phyloP scores from a whole-genome alignment of 2,113 vertebrate genomes.

The Saccopteryx leptura region DNA sequence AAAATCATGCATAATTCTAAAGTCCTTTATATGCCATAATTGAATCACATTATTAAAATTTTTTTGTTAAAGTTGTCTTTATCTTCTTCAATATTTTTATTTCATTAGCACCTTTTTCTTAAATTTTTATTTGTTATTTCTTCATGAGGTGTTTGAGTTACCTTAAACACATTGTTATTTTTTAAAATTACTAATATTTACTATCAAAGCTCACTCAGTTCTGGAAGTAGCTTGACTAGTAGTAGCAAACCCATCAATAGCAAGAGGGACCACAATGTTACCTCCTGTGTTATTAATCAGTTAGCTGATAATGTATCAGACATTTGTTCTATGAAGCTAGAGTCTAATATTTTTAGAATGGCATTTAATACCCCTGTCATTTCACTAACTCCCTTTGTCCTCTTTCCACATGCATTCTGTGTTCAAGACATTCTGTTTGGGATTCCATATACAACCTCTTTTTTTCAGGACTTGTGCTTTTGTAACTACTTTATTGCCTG shows the following conservation, averaged over 20 bases:
- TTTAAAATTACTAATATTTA: background rate
- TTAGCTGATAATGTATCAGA: slow-evolving; percentile 19
- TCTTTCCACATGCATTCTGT: background rate
- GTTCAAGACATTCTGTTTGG: slow-evolving; percentile 37
- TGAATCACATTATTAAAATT: background rate
- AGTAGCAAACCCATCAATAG: slow-evolving; percentile 21
- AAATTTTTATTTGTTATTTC: background rate
- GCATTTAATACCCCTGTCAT: slow-evolving; percentile 16
- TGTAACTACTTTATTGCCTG: background rate
- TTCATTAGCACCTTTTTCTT: slow-evolving; percentile 18
- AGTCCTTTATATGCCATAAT: background rate
- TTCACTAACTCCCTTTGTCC: background rate
- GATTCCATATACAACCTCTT: slow-evolving; percentile 10
- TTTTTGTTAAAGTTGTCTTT: slow-evolving; percentile 29
- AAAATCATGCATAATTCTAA: slow-evolving; percentile 51
- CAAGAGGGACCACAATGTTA: background rate
- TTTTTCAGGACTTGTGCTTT: slow-evolving; percentile 42
- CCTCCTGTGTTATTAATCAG: background rate
- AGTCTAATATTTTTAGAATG: background rate
- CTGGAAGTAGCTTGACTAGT: background rate
- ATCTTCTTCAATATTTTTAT: slow-evolving; percentile 32
- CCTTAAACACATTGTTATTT: background rate
- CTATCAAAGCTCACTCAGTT: background rate
- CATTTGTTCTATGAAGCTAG: slow-evolving; percentile 11
- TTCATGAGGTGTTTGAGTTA: slow-evolving; percentile 1